Conservation (phyloP, 2,113 vertebrate genomes). For the Empidonax traillii region DNA sequence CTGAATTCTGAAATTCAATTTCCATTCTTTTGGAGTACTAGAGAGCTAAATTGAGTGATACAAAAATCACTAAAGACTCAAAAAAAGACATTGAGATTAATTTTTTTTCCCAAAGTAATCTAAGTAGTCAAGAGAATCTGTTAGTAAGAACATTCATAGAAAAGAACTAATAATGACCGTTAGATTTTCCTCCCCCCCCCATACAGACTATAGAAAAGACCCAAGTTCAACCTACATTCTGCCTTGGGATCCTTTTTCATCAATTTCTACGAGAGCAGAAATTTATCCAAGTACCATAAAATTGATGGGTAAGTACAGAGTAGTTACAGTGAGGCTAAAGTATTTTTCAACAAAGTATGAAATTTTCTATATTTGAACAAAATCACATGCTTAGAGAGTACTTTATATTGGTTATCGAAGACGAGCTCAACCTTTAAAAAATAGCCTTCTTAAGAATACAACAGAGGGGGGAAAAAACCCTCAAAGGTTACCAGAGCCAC, state of each 20-base stretch:
- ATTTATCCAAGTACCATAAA: not conserved
- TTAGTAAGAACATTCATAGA: not conserved
- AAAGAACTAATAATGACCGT: not conserved
- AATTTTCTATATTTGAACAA: not conserved
- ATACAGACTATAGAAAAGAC: not conserved
- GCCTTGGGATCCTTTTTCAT: not conserved
- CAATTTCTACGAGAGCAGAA: not conserved
- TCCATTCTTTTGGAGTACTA: constrained; percentile 53
- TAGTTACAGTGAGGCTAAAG: not conserved
- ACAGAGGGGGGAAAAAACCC: fast-evolving
- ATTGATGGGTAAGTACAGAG: not conserved
- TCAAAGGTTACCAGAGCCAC: not conserved
- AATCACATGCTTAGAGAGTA: not conserved
- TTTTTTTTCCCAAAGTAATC: not conserved
- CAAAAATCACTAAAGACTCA: constrained; percentile 16
- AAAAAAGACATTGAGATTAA: not conserved
- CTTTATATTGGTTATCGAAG: not conserved
- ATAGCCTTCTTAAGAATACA: not conserved
- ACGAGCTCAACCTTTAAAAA: not conserved
- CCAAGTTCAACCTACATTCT: not conserved
- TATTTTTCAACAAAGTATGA: not conserved
- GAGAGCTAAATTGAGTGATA: constrained; percentile 4
- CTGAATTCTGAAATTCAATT: constrained; percentile 60
- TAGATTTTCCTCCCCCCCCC: not conserved
- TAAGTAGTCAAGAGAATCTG: not conserved